Evolutionary conservation across 2,888 invertebrate species (phyloP), one percentile per base, ranked within the genome.

Genomic region (Cantharis rufa): DNA sequence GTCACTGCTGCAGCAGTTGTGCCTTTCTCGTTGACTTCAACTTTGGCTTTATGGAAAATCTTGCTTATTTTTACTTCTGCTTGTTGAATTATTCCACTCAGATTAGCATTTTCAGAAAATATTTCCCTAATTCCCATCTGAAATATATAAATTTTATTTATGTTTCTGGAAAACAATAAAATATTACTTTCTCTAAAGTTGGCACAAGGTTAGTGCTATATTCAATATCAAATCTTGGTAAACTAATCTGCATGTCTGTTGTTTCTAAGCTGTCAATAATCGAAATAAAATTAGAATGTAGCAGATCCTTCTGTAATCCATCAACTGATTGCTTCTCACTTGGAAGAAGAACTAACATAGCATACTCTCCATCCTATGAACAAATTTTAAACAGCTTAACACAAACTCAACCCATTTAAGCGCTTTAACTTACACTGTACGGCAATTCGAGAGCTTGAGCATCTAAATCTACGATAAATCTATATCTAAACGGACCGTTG

Each of bases 371-470:
- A 81, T 91, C 91, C 93, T 93, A 86, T 69, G 11, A 48, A 5
- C 11, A 15, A 48, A 16, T 64, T 10, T 15, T 16, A 21, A 16
- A 62, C 3, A 63, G 10, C n/a, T n/a, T n/a, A n/a, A n/a, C n/a
- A n/a, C n/a, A n/a, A n/a, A n/a, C n/a, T n/a, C n/a, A n/a, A n/a
- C n/a, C n/a, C n/a, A n/a, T n/a, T n/a, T n/a, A n/a, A n/a, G n/a
- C n/a, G n/a, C n/a, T n/a, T 15, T 27, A 21, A 70, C 89, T 89
- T 88, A 94, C 94, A 86, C 92, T 90, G 82, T 95, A 95, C n/a
- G 94, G 94, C 74, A 95, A 85, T 82, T 93, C 91, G 24, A 95
- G 88, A 66, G 93, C 92, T 82, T 93, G 90, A 27, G 94, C 92
- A 81, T 94, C 92, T 10, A 94, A 87, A 10, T 90, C 90, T 1